phyloP scores from a whole-genome alignment of 2,113 vertebrate genomes.

The Eptesicus fuscus region DNA sequence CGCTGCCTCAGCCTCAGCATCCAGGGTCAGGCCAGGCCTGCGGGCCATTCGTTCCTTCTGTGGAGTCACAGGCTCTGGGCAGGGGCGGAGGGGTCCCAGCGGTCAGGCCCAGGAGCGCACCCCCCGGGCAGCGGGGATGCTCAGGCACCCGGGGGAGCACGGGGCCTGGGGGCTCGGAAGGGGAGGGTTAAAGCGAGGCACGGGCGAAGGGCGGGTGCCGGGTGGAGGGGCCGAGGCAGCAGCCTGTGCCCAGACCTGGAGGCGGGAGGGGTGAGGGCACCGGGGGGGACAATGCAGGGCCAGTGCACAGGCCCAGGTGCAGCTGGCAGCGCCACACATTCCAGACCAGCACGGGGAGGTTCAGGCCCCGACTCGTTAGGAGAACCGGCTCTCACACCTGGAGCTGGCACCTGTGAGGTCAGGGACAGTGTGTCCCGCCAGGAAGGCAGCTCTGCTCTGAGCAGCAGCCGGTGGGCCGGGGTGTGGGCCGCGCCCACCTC shows the following conservation, averaged over 20 bases:
- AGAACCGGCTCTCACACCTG: background rate
- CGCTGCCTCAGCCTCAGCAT: accelerated
- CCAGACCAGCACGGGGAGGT: background rate
- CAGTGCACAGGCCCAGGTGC: background rate
- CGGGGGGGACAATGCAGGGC: accelerated
- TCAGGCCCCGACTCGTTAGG: background rate
- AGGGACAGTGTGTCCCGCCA: background rate
- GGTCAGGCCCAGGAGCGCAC: background rate
- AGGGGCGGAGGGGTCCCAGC: accelerated
- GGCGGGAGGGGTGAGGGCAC: accelerated
- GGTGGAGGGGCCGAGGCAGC: background rate
- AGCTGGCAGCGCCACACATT: background rate
- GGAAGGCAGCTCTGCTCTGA: background rate
- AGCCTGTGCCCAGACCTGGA: background rate
- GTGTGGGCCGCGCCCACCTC: accelerated
- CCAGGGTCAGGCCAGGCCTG: background rate
- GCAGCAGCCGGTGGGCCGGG: accelerated
- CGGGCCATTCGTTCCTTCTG: accelerated
- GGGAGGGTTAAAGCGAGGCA: accelerated
- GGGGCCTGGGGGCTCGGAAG: accelerated
- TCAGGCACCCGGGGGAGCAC: background rate
- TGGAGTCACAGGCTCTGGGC: accelerated
- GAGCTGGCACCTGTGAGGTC: accelerated
- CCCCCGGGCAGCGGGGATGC: too few species aligned
- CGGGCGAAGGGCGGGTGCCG: accelerated